phyloP scores from a whole-genome alignment of 1,140 invertebrate species.

The Agraylea sexmaculata region DNA sequence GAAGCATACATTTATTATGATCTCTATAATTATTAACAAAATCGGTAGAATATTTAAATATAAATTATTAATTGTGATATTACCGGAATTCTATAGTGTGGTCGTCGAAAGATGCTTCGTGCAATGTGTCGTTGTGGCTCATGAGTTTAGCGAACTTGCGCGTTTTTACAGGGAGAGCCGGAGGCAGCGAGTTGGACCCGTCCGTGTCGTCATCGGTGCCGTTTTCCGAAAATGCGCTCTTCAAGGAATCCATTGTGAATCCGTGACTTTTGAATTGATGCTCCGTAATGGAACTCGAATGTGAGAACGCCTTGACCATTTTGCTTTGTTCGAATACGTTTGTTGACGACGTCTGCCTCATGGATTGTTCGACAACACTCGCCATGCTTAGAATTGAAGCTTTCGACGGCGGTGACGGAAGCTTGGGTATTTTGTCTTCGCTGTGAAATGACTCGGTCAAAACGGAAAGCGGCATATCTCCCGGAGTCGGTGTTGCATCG shows the following conservation, averaged over 20 bases:
- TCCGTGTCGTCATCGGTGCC: constrained; percentile 11
- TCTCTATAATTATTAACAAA: constrained; percentile 24
- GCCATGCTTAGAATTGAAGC: constrained; percentile 10
- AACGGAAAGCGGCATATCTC: constrained; percentile 13
- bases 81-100: constrained; percentile 17
- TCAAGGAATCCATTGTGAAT: no score
- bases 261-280: constrained; percentile 8
- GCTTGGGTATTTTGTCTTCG: constrained; percentile 7
- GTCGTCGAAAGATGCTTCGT: constrained; percentile 15
- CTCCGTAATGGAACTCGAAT: constrained; percentile 34
- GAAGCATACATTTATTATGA: constrained; percentile 12
- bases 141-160: constrained; percentile 18
- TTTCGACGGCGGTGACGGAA: constrained; percentile 10
- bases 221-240: constrained; percentile 8
- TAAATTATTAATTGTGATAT: neutral
- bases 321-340: constrained; percentile 17
- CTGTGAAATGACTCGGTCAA: constrained; percentile 11
- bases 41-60: neutral
- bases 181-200: constrained; percentile 23
- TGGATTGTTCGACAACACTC: constrained; percentile 16
- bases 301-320: constrained; percentile 26
- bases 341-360: constrained; percentile 16
- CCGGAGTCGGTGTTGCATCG: constrained; percentile 18
- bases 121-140: constrained; percentile 13
- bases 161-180: constrained; percentile 38